Evolutionary conservation across 2,888 invertebrate genomes (phyloP), one percentile per base, ranked within the genome.

Genomic region (Bombylius discolor): DNA sequence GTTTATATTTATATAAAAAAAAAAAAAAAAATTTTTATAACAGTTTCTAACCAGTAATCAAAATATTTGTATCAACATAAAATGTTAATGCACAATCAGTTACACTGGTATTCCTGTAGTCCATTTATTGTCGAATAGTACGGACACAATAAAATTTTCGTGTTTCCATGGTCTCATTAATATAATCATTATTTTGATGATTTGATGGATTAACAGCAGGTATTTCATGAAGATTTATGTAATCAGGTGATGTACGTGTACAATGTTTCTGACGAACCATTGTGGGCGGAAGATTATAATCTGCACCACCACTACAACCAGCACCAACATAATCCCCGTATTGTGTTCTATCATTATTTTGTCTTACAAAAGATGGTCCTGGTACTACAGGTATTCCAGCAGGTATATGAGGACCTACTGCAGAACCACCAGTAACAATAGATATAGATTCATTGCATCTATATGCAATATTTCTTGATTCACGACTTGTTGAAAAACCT

Each of bases 71-170:
- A 68, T 89, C 87, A 51, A 87, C 89, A 67, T 83, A 84, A 70
- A 90, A 89, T 4, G 88, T 87, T 36, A 89, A 80, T 13, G 84
- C 83, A 67, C 86, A 86, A 69, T 89, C 89, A 51, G 89, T 78
- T 34, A 83, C 84, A 63, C 84, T 83, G 14, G 82, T 82, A 70
- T 89, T 89, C 65, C 84, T 78, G 64, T 85, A 85, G 68, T 87
- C 85, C 0, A 83, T 84, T 66, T 83, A 81, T 62, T 82, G 81
- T 13, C 82, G 73, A 52, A 85, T 77, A 47, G 81, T 78, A 47
- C 88, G 78, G 61, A 80, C 78, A 71, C 88, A 88, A 70, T 84
- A 85, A 62, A 83, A 79, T 70, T 84, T 84, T 63, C 74, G 70
- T 62, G 73, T 72, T 61, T 80, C 81, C 44, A 70, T 68, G 8